phyloP scores from a whole-genome alignment of 2,888 invertebrate species.

The Drosophila borborema region DNA sequence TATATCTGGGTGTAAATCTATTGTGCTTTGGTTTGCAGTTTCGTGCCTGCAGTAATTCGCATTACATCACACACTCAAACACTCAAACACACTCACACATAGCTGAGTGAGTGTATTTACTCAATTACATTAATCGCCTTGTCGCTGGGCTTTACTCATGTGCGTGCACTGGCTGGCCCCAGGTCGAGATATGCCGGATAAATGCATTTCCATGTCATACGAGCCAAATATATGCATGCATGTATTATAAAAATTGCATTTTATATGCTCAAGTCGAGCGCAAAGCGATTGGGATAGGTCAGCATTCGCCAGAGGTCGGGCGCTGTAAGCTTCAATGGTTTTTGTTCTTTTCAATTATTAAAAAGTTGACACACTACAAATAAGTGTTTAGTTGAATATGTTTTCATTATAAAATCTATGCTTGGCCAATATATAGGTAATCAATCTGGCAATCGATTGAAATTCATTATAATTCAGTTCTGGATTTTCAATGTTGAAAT shows the following conservation, averaged over 20 bases:
- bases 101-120: constrained; percentile 32
- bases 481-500: no score
- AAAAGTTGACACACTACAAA: neutral
- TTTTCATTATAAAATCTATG: no score
- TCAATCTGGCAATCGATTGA: no score
- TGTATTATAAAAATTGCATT: constrained; percentile 30
- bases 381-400: no score
- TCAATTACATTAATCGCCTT: constrained; percentile 59
- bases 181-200: constrained; percentile 26
- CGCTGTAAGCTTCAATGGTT: neutral
- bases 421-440: no score
- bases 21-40: constrained; percentile 40
- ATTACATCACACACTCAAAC: constrained; percentile 36
- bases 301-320: constrained; percentile 1
- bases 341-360: neutral
- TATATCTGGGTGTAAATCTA: constrained; percentile 34
- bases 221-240: constrained; percentile 14
- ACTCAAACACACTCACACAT: constrained; percentile 16
- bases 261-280: constrained; percentile 13
- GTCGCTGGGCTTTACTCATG: constrained; percentile 30
- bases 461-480: no score
- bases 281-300: constrained; percentile 35
- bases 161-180: constrained; percentile 30
- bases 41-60: constrained; percentile 37
- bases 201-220: constrained; percentile 48